Evolutionary conservation across 2,797 vertebrate genomes (phyloP), one percentile per base, ranked within the genome.

Genomic region (Syngnathus rostellatus): DNA sequence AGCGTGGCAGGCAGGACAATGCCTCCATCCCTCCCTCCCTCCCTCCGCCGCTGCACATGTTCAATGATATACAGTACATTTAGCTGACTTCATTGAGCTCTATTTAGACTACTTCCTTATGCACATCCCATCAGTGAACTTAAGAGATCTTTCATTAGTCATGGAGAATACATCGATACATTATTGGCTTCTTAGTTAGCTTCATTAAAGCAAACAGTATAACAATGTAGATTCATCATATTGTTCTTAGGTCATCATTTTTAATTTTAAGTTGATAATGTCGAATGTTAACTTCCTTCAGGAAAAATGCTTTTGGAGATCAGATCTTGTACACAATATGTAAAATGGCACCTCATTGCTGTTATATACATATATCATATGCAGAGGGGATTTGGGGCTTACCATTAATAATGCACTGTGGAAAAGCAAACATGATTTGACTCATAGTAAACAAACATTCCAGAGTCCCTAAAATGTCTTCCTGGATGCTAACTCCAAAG

Each of bases 61-160:
- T 76, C 69, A 37, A 31, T 12, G 70, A 78, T 77, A 78, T 72
- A 25, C 53, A 55, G 23, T 12, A 54, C 75, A 79, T 79, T 81
- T 73, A 66, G 31, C 46, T 12, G 19, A 59, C 21, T n/a, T 21
- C 19, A 31, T 37, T 38, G 5, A n/a, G 17, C 50, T 40, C 37
- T 10, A 17, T 16, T 43, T 57, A 14, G 53, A 14, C 53, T 12
- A 54, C 21, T 23, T 54, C 53, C 50, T 51, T 21, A 21, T 51
- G 19, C 50, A 51, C 50, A 2, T 51, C n/a, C 19, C 50, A 51
- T n/a, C 8, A 51, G 19, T 9, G 50, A n/a, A 51, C 3, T 51
- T 6, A 51, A 12, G 50, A 10, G 50, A 51, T 51, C 2, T 51
- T n/a, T n/a, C n/a, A 51, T 51, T 21, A 9, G 50, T 8, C 21